phyloP scores from a whole-genome alignment of 2,888 invertebrate genomes.

The Aporophyla lueneburgensis region DNA sequence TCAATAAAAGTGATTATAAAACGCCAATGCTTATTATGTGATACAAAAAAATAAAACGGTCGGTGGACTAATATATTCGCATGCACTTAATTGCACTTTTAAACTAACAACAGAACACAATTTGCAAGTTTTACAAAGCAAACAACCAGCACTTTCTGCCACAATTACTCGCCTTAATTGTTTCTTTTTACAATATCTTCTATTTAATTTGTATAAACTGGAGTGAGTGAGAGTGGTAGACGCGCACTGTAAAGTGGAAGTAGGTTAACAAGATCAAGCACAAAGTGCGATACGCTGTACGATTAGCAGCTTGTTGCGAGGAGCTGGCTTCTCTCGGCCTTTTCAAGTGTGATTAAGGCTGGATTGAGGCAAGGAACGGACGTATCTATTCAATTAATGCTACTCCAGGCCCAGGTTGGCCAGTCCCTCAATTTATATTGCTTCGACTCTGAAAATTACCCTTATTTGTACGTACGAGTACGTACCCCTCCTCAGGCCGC shows the following conservation, averaged over 20 bases:
- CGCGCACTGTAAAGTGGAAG: conserved; percentile 64
- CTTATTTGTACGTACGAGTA: conserved; percentile 80
- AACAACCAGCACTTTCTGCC: conserved; percentile 7
- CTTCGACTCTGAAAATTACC: conserved; percentile 83
- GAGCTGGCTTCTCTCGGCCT: conserved; percentile 81
- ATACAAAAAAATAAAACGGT: background rate
- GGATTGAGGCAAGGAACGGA: conserved; percentile 86
- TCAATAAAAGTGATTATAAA: background rate
- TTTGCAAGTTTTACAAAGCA: conserved; percentile 24
- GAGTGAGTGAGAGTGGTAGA: conserved; percentile 61
- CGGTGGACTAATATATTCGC: conserved; percentile 6
- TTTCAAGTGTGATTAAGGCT: conserved; percentile 89
- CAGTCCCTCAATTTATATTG: conserved; percentile 85
- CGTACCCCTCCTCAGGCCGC: conserved; percentile 68
- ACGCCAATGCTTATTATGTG: background rate
- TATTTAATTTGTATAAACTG: conserved; percentile 59
- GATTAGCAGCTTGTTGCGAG: conserved; percentile 82
- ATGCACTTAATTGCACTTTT: conserved; percentile 38
- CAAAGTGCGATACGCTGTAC: conserved; percentile 86
- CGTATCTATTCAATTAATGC: conserved; percentile 90
- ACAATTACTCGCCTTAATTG: conserved; percentile 32
- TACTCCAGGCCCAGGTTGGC: conserved; percentile 81
- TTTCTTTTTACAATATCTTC: conserved; percentile 46
- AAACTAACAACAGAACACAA: conserved; percentile 31
- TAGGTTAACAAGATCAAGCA: conserved; percentile 80